Conservation (phyloP, 1,140 invertebrate species). For the Drosophila auraria region DNA sequence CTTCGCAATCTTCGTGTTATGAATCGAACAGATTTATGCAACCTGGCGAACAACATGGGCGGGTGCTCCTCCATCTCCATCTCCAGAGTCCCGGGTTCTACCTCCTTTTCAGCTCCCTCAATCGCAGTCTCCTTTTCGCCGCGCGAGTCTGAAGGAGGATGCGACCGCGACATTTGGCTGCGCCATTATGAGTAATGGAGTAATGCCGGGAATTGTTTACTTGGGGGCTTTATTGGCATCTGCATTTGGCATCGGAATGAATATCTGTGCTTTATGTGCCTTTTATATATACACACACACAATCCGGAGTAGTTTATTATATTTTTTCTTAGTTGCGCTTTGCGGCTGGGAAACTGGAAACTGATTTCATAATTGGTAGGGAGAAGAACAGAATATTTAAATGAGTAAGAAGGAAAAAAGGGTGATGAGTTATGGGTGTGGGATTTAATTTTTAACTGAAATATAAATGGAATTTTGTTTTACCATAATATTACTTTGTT, state of each 20-base stretch:
- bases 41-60: conserved; percentile 56
- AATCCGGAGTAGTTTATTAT: conserved; percentile 15
- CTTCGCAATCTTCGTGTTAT: conserved; percentile 70
- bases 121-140: conserved; percentile 17
- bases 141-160: conserved; percentile 6
- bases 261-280: conserved; percentile 50
- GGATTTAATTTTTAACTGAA: not conserved
- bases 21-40: conserved; percentile 73
- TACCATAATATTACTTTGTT: too few species aligned
- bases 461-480: not conserved
- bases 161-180: conserved; percentile 57
- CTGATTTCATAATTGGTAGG: conserved; percentile 31
- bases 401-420: conserved; percentile 5
- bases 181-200: conserved; percentile 79
- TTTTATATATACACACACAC: conserved; percentile 10
- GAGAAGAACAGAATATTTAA: conserved; percentile 16
- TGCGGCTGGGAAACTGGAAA: conserved; percentile 29
- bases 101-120: conserved; percentile 5
- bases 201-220: conserved; percentile 79
- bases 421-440: not conserved
- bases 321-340: conserved; percentile 3
- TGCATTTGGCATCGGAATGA: conserved; percentile 45
- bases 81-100: not conserved
- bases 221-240: conserved; percentile 64
- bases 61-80: conserved; percentile 46